Base-by-base conservation (phyloP, 2,113 vertebrate species). In the Fukomys damarensis region DNA sequence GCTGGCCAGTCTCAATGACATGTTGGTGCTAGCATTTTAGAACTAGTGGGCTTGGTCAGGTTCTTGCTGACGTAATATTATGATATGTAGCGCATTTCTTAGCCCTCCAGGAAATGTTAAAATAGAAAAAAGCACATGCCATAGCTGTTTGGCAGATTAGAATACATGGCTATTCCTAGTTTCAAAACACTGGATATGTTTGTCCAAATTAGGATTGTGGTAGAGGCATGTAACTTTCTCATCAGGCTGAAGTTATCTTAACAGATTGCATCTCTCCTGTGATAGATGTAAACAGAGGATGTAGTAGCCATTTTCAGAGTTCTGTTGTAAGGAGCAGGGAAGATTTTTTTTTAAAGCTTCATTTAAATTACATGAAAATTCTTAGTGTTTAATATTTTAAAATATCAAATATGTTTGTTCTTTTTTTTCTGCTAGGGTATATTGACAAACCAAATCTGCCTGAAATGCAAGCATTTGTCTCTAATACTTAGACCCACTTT, bases 171-270 rank as follows among this genome's bases (percentile, higher is more conserved):
- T 95, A 70, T 82, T 91, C 79, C 82, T 96, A 81, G 83, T 94
- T 96, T 95, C 74, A 93, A 92, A 96, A 93, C 82, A 96, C 14
- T 93, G 89, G 86, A 2, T 86, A 54, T 95, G 56, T 95, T 87
- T 97, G 92, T 96, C 90, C 92, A 96, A 87, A 97, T 97, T 88
- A 96, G 86, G 94, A 66, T 81, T 63, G 30, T 80, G 17, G 6
- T 77, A 94, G 74, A 94, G 77, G 59, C 66, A 19, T 89, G 58
- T 56, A 87, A 91, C 66, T 91, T 77, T 85, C 61, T 91, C 1
- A 0, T 65, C 58, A 58, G 52, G 63, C 88, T 83, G 32, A 77
- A 90, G 94, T 94, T 83, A 70, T 77, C 81, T 76, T 66, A 59
- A 32, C 54, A 89, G 72, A 49, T 61, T 92, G 88, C 46, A 22